A percentile compares a stretch with the other conserved stretches of the same genome.
Conservation (phyloP, 1,140 invertebrate genomes). For the Idris sp. region DNA sequence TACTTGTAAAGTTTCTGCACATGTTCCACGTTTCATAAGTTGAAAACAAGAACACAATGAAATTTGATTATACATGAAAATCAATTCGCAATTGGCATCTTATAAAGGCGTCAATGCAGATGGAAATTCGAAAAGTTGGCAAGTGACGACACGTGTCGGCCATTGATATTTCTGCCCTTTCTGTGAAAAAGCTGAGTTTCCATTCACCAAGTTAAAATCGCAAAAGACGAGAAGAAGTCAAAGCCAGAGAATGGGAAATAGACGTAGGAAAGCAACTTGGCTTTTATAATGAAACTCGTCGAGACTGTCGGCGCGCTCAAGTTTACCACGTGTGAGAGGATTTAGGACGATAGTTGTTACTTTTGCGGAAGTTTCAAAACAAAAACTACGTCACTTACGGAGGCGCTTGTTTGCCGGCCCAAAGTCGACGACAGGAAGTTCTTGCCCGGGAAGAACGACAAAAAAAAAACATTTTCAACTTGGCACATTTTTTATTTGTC, state of each 20-base stretch:
- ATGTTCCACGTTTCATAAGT: too few relatives aligned
- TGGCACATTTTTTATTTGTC: constrained; percentile 22
- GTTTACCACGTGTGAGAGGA: constrained; percentile 64
- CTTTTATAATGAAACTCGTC: constrained; percentile 70
- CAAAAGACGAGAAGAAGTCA: constrained; percentile 23
- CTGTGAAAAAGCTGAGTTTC: constrained; percentile 50
- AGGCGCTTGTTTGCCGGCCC: constrained; percentile 47
- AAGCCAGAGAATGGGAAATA: constrained; percentile 49
- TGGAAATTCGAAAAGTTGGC: constrained; percentile 51
- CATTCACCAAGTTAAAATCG: constrained; percentile 26
- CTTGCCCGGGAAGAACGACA: too few relatives aligned
- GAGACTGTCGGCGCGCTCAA: constrained; percentile 35
- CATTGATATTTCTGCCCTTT: constrained; percentile 50
- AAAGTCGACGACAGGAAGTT: constrained; percentile 40
- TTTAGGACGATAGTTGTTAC: constrained; percentile 71
- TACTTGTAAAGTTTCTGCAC: too few relatives aligned
- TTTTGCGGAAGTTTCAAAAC: constrained; percentile 58
- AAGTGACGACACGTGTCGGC: constrained; percentile 54
- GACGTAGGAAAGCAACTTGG: constrained; percentile 62
- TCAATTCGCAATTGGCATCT: too few relatives aligned
- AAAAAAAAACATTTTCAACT: constrained; percentile 37
- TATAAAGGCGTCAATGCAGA: too few relatives aligned
- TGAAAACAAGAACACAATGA: too few relatives aligned
- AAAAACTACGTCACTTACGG: constrained; percentile 57
- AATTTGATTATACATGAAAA: too few relatives aligned